These are phyloP conservation scores for Corticium candelabrum DNA, from an alignment of 37 sponge, comb jelly and placozoan genomes.

Conservation along the genomic window DNA sequence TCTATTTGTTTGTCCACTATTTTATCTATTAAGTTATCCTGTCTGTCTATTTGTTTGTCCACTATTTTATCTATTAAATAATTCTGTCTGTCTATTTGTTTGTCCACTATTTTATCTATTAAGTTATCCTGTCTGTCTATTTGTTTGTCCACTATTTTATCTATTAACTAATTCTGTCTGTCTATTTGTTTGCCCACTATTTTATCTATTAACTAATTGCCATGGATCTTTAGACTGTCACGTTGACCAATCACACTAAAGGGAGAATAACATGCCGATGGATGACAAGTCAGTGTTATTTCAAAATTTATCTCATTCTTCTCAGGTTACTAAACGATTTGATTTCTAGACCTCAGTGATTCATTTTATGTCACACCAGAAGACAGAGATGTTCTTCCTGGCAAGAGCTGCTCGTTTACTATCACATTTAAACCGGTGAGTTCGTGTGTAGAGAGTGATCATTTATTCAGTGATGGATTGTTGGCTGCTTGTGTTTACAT, in stretches of 20 bases:
- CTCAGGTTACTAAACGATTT: background rate
- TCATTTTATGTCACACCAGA: background rate
- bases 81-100: background rate
- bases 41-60: background rate
- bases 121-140: background rate
- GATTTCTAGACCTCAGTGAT: background rate
- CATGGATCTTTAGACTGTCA: background rate
- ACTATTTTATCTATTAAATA: too few relatives aligned
- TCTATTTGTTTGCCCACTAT: background rate
- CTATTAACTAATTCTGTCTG: background rate
- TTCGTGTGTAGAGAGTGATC: too few relatives aligned
- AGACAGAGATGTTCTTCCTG: background rate
- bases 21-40: too few relatives aligned
- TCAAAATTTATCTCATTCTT: background rate
- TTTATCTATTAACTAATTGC: too few relatives aligned
- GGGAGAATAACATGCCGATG: background rate
- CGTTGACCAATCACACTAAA: background rate
- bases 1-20: background rate
- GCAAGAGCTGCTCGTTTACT: background rate
- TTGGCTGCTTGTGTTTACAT: too few relatives aligned
- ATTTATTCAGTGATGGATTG: too few relatives aligned
- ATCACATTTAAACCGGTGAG: conserved; percentile 13
- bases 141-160: background rate
- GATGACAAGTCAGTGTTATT: background rate
- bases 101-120: background rate